These are phyloP conservation scores for Apamea monoglypha DNA, from an alignment of 2,888 invertebrate genomes.

Conservation along the genomic window DNA sequence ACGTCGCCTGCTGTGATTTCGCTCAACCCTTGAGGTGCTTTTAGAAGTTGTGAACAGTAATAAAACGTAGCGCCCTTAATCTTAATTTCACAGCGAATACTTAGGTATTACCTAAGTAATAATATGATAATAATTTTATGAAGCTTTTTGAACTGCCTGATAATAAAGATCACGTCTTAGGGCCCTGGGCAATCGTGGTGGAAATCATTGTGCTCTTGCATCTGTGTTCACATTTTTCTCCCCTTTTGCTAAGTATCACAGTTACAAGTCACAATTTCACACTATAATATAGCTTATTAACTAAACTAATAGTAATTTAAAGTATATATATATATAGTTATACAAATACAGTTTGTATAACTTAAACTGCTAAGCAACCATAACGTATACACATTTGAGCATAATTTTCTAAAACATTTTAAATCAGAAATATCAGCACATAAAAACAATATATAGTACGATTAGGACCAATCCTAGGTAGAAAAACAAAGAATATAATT, in stretches of 20 bases:
- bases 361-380: too few relatives aligned
- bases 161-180: neutral
- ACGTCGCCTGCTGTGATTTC: conserved; percentile 49
- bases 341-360: too few relatives aligned
- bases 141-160: neutral
- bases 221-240: neutral
- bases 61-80: conserved; percentile 40
- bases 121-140: conserved; percentile 1
- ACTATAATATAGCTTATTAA: neutral
- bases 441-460: neutral
- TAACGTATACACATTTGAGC: too few relatives aligned
- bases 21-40: conserved; percentile 42
- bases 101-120: too few relatives aligned
- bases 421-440: too few relatives aligned
- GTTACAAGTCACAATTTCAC: too few relatives aligned
- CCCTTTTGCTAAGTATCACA: neutral
- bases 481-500: neutral
- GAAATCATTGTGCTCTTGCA: neutral
- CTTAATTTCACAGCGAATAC: conserved; percentile 27
- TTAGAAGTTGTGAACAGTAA: conserved; percentile 43
- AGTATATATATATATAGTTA: too few relatives aligned
- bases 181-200: too few relatives aligned
- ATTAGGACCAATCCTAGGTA: neutral
- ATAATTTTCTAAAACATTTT: neutral
- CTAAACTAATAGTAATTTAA: neutral